phyloP scores from a whole-genome alignment of 2,797 vertebrate genomes.

The Falco peregrinus region DNA sequence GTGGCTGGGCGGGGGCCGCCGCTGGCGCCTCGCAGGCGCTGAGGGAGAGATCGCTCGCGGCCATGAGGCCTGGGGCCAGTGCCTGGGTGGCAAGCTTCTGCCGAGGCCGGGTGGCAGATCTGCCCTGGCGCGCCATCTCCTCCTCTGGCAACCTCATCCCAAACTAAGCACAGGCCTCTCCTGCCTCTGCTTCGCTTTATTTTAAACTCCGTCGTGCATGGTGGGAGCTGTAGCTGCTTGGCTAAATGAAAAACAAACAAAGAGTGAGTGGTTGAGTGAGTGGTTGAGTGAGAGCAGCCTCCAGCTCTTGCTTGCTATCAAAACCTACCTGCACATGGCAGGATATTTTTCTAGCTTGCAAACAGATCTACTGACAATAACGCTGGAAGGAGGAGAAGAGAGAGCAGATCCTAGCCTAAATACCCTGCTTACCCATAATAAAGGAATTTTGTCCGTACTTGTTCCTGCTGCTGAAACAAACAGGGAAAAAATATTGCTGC shows the following conservation, averaged over 20 bases:
- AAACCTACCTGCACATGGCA: background rate
- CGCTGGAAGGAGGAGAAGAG: background rate
- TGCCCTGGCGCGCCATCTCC: rapidly evolving
- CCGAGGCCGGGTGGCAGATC: background rate
- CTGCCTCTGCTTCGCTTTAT: background rate
- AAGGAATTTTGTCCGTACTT: conserved; percentile 13
- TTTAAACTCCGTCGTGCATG: background rate
- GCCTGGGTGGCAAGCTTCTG: background rate
- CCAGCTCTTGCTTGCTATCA: background rate
- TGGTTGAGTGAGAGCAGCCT: background rate
- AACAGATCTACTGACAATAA: background rate
- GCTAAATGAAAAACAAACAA: background rate
- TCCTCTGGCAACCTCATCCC: background rate
- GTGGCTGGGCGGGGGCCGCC: rapidly evolving
- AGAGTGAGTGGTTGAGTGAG: background rate
- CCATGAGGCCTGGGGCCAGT: rapidly evolving
- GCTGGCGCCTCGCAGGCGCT: rapidly evolving
- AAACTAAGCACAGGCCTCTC: background rate
- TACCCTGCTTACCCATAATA: background rate
- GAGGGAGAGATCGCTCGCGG: rapidly evolving
- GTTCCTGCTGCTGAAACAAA: conserved; percentile 21
- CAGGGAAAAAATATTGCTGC: background rate
- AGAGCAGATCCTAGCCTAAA: background rate
- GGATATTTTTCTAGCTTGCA: background rate
- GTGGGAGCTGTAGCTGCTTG: background rate